phyloP scores from a whole-genome alignment of 2,797 vertebrate genomes.

The Sebastes iracundus region DNA sequence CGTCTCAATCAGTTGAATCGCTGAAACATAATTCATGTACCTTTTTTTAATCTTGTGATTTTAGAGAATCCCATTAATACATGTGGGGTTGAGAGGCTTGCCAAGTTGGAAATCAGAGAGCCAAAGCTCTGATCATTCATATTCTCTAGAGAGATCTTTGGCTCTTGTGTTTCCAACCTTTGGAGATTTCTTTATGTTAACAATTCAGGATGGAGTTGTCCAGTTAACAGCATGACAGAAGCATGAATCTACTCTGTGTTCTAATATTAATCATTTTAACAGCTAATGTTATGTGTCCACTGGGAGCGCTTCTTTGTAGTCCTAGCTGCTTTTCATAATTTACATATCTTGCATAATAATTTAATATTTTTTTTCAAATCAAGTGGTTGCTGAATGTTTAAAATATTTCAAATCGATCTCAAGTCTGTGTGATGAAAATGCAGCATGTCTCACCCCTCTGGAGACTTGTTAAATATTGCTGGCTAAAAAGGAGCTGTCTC shows the following conservation, averaged over 20 bases:
- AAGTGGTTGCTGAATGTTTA: background rate
- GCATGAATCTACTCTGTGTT: conserved; percentile 44
- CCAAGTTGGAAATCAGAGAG: conserved; percentile 30
- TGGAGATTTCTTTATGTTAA: conserved; percentile 32
- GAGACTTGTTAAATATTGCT: conserved; percentile 43
- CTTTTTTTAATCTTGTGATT: conserved; percentile 1
- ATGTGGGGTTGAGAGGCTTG: conserved; percentile 27
- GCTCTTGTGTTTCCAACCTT: conserved; percentile 35
- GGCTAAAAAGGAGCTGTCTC: conserved; percentile 42
- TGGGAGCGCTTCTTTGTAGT: conserved; percentile 48
- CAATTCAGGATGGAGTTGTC: conserved; percentile 32
- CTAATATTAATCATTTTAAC: conserved; percentile 29
- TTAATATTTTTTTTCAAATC: background rate
- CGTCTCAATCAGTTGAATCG: background rate
- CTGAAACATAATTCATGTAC: conserved; percentile 7
- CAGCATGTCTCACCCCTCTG: conserved; percentile 23
- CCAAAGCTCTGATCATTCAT: conserved; percentile 41
- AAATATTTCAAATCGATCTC: conserved; percentile 26
- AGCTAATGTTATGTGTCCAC: conserved; percentile 18
- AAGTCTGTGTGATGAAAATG: conserved; percentile 12
- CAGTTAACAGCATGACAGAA: conserved; percentile 30
- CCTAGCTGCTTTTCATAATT: background rate
- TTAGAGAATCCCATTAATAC: conserved; percentile 22
- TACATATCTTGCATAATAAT: background rate
- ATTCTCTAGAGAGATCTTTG: conserved; percentile 30